Conservation (phyloP, 2,888 invertebrate species). For the Eupithecia subfuscata region DNA sequence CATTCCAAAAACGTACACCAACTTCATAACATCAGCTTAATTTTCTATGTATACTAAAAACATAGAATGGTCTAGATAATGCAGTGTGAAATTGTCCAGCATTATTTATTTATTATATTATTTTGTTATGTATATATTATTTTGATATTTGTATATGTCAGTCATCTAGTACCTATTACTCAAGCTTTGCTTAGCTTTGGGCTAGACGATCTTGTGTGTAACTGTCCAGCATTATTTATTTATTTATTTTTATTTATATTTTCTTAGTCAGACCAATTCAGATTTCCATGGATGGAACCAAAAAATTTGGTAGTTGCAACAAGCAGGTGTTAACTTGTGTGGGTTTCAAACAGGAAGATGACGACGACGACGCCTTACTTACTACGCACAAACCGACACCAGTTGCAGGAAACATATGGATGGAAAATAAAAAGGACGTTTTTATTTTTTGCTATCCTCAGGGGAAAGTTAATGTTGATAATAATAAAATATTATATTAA, state of each 20-base stretch:
- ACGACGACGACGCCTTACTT: neutral
- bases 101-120: too few species aligned
- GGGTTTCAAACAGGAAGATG: constrained; percentile 51
- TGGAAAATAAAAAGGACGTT: neutral
- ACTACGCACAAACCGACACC: neutral
- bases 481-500: too few species aligned
- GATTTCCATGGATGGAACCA: neutral
- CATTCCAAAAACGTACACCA: constrained; percentile 40
- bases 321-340: constrained; percentile 45
- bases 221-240: too few species aligned
- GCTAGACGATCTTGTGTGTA: too few species aligned
- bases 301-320: neutral
- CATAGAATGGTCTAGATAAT: too few species aligned
- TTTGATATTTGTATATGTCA: too few species aligned
- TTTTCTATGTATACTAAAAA: too few species aligned
- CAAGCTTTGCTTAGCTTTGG: too few species aligned
- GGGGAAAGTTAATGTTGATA: too few species aligned
- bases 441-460: neutral
- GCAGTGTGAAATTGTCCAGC: too few species aligned
- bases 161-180: too few species aligned
- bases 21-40: neutral
- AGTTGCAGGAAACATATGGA: constrained; percentile 1
- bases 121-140: too few species aligned
- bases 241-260: neutral
- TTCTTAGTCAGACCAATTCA: neutral